Base-by-base conservation (phyloP, 1,140 invertebrate species). In the Polypedilum pembai region DNA sequence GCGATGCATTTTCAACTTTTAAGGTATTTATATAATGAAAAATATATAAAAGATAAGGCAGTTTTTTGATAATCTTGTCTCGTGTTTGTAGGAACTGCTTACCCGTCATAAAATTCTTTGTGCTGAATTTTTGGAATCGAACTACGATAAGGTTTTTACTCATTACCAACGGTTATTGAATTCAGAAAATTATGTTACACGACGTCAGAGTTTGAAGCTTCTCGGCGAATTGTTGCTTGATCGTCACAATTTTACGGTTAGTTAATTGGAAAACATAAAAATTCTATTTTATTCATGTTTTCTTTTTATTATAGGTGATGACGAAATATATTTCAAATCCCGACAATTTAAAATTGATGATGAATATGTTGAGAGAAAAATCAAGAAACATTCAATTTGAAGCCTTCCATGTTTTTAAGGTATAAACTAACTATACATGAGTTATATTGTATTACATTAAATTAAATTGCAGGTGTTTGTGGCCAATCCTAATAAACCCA, bases 351-450 rank as follows among this genome's bases (percentile, higher is more conserved):
- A 99, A 99, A 83, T 87, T 99, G 75, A 99, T 99, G 98, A 99
- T 99, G 98, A 99, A 98, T 83, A 98, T 99, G 96, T 87, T 99
- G 77, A 96, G 97, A 86, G 97, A 99, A 83, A 97, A 98, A 83
- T 98, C 96, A 79, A 89, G 95, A 78, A 99, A 99, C 86, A 99
- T 99, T 80, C 98, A 99, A 84, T 99, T 99, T 87, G 98, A 99
- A 88, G 98, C 98, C 84, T 99, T 99, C 87, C 98, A 99, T 85
- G 98, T 99, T 79, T 99, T 99, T 86, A 99, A 99, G 91, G 97
- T 97, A 73, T 10, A 66, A 5, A 45, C 1, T 18, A 40, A 20
- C 15, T 73, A n/a, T n/a, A n/a, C 24, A 24, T n/a, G 15, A 5
- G 40, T 12, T 74, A 8, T 17, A 73, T 24, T 3, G 4, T 41